Base-by-base conservation (phyloP, 1,140 invertebrate species). In the Coptotermes formosanus region DNA sequence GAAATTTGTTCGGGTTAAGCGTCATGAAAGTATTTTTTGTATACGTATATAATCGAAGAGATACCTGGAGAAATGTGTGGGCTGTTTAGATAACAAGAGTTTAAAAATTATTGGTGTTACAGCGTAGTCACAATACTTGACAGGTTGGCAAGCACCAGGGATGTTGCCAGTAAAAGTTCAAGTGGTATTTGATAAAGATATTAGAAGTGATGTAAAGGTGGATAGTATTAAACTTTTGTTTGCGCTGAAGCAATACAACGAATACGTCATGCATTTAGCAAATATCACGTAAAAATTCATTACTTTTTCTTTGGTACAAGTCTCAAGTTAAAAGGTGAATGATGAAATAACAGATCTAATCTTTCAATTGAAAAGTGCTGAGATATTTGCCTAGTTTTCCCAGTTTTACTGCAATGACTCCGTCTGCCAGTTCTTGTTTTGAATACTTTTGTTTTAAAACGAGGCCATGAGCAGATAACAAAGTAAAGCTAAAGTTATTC, bases 41-140 rank as follows among this genome's bases (percentile, higher is more conserved):
- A 38, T 38, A 4, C 38, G 38, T 38, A 38, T 38, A n/a, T 75
- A 75, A 75, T 75, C 64, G n/a, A 75, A 30, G 25, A 75, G 64
- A 75, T 75, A 75, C 64, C 30, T 30, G 11, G n/a, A 75, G 64
- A 75, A 75, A 75, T 75, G n/a, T 75, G 64, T 75, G 64, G n/a
- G 16, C n/a, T 75, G 64, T 75, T 30, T 75, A 75, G 64, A 75
- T 75, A 75, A 69, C 3, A 75, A 25, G 21, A 8, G 11, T 55
- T 55, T 55, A 4, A 55, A 38, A 38, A 21, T n/a, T 3, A 30
- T 75, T 0, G 30, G n/a, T n/a, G 1, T n/a, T 75, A 75, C 12
- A 3, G 64, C n/a, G 30, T 30, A n/a, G 64, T 75, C 64, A 30
- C 64, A 75, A 30, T 6, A 75, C 25, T 75, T 75, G 64, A 30